phyloP scores from a whole-genome alignment of 2,888 invertebrate species.

The Eristalinus aeneus region DNA sequence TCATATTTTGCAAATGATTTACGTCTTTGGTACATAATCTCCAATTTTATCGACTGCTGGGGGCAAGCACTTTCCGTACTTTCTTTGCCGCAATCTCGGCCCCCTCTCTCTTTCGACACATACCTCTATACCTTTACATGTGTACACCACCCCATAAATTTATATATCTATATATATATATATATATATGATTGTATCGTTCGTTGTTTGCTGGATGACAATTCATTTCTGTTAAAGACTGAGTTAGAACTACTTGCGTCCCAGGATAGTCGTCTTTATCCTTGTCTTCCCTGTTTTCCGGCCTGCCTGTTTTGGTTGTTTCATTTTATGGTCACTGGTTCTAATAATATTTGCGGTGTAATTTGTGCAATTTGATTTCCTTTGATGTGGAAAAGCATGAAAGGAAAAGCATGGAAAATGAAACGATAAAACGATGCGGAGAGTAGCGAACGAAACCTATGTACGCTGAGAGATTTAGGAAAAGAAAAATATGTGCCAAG shows the following conservation, averaged over 20 bases:
- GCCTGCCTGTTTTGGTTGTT: background rate
- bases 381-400: constrained; percentile 12
- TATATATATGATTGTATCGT: background rate
- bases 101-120: background rate
- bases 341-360: constrained; percentile 29
- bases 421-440: no score
- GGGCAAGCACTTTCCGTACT: background rate
- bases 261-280: constrained; percentile 3
- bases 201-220: constrained; percentile 18
- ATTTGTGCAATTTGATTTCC: constrained; percentile 44
- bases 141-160: background rate
- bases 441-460: no score
- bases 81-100: background rate
- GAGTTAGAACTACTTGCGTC: background rate
- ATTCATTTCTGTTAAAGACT: constrained; percentile 32
- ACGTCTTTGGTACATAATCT: constrained; percentile 20
- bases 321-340: constrained; percentile 44
- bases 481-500: background rate
- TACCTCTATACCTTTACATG: background rate
- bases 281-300: background rate
- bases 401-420: background rate
- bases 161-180: background rate
- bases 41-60: constrained; percentile 4
- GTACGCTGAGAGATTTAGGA: background rate
- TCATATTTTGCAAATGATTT: constrained; percentile 49